A percentile compares a stretch with the other conserved stretches of the same genome.
Evolutionary conservation across 1,140 invertebrate genomes (phyloP).

Genomic region (Holotrichia oblita): DNA sequence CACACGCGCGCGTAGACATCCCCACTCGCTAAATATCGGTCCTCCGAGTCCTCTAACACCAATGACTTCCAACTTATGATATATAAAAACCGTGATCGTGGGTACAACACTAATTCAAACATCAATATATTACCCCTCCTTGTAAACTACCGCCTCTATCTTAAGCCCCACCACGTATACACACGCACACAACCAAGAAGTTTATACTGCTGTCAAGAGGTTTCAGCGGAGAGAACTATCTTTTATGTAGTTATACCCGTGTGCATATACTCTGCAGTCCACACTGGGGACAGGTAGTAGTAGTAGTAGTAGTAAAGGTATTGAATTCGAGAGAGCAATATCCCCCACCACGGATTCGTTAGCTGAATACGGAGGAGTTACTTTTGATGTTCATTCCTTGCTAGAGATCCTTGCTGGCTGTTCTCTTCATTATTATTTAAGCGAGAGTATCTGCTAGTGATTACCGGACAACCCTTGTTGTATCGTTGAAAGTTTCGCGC

Average conservation of each 20-base stretch:
- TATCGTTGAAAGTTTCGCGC: no score
- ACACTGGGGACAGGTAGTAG: neutral
- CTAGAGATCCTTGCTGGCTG: conserved; percentile 47
- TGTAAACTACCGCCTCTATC: neutral
- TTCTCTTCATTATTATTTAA: no score
- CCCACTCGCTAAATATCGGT: neutral
- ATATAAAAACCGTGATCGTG: conserved; percentile 52
- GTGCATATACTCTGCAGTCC: neutral
- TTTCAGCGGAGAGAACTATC: neutral
- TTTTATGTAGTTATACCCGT: neutral
- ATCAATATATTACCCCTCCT: conserved; percentile 56
- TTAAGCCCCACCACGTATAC: conserved; percentile 46
- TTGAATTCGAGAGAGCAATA: neutral
- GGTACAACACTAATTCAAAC: conserved; percentile 57
- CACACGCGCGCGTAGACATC: no score
- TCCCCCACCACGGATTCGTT: conserved; percentile 46
- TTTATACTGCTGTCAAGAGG: neutral
- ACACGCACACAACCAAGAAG: neutral
- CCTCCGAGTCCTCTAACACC: conserved; percentile 44
- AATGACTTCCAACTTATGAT: conserved; percentile 55
- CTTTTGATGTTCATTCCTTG: conserved; percentile 50
- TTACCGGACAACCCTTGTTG: no score
- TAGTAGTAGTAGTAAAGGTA: no score
- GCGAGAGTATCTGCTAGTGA: no score
- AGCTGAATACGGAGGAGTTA: conserved; percentile 52